Evolutionary conservation across 2,888 invertebrate genomes (phyloP), one percentile per base, ranked within the genome.

Genomic region (Lithophane leautieri): DNA sequence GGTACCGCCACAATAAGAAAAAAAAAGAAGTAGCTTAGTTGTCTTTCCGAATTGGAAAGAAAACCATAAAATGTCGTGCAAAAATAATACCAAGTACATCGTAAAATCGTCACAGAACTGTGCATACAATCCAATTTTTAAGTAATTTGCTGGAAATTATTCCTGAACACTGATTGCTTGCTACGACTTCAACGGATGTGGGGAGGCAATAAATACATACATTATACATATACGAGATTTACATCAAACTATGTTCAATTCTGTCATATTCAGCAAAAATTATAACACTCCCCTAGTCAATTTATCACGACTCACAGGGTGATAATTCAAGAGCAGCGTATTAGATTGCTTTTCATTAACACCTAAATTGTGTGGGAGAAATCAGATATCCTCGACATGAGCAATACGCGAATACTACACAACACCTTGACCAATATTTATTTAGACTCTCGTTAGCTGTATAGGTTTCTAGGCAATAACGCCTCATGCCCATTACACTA

Each of bases 391-490:
- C 42, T 83, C 34, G 50, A 50, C 61, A 50, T 60, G 42, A 79
- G 73, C 73, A 69, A 52, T 60, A 74, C 68, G 50, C 19, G 54
- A 65, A 66, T 28, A 58, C 65, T 68, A 81, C 71, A 76, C 79
- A 82, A 74, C 73, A 79, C 92, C 91, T 91, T 92, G 92, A 87
- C 91, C 89, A 81, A 86, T 81, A 89, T 89, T 86, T 87, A 86
- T 87, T 89, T 86, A 81, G 84, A 84, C 68, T 85, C 69, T 82
- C 60, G 81, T 82, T 86, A 85, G 84, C 79, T 72, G 83, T 81
- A 81, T 86, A 88, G 85, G 86, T 86, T 88, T 85, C 85, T 86
- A 89, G 83, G 86, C 86, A 89, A 86, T 86, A 82, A 88, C 79
- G 82, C 84, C 82, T 83, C 84, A 73, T 74, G 67, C 75, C 85